A percentile compares a stretch with the other conserved stretches of the same genome.
phyloP scores from a whole-genome alignment of 2,113 vertebrate species.

The Etia nguti region DNA sequence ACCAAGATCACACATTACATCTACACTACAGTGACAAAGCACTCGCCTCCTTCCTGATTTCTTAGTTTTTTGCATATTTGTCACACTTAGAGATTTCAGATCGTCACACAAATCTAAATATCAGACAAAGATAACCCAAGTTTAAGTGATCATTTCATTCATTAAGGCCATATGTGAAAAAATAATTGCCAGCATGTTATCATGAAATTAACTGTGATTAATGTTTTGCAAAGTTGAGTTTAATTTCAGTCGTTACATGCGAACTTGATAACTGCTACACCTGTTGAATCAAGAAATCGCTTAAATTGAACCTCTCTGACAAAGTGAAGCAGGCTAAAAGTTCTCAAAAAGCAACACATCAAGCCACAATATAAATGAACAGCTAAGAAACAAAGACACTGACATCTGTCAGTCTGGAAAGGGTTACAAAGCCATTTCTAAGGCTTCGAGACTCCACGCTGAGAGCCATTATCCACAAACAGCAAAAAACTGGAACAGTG shows the following conservation, averaged over 20 bases:
- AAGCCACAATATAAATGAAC: too few species aligned
- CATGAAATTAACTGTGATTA: not conserved
- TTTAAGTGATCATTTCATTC: not conserved
- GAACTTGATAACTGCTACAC: not conserved
- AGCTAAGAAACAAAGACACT: not conserved
- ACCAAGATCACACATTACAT: not conserved
- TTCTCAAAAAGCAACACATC: not conserved
- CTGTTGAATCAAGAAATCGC: fast-evolving
- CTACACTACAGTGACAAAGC: not conserved
- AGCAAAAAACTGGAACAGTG: fast-evolving
- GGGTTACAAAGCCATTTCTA: not conserved
- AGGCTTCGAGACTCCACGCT: not conserved
- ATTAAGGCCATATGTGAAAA: not conserved
- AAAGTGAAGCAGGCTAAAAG: not conserved
- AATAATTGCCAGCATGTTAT: not conserved
- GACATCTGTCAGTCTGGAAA: not conserved
- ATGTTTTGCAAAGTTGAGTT: not conserved
- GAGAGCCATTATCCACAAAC: not conserved
- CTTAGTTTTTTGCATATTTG: not conserved
- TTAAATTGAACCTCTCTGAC: not conserved
- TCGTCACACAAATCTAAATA: not conserved
- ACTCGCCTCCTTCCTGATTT: not conserved
- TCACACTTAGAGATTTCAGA: not conserved
- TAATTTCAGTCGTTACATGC: fast-evolving
- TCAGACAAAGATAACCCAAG: not conserved